These are phyloP conservation scores for Sarcophaga peregrina DNA, from an alignment of 1,140 invertebrate genomes.

Conservation along the genomic window DNA sequence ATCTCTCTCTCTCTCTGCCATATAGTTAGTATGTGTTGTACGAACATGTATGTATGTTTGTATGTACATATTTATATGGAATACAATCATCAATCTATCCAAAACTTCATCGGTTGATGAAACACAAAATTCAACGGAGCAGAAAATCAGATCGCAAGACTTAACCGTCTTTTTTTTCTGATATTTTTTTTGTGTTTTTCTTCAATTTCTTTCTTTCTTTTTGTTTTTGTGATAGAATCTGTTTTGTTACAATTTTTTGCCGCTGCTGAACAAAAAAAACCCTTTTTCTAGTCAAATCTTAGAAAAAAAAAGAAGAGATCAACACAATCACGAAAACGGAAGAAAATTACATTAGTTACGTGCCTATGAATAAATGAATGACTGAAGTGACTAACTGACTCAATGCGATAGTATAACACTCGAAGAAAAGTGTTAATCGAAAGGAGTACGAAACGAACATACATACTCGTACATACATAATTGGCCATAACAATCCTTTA, in stretches of 20 bases:
- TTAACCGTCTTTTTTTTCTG: slow-evolving; percentile 20
- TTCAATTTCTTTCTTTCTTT: background rate
- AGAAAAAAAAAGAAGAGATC: background rate
- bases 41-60: too few relatives aligned
- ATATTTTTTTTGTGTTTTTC: too few relatives aligned
- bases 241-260: slow-evolving; percentile 31
- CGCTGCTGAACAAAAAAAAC: background rate
- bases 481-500: too few relatives aligned
- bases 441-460: background rate
- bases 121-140: slow-evolving; percentile 34
- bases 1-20: slow-evolving; percentile 24
- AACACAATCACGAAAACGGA: slow-evolving; percentile 31
- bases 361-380: background rate
- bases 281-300: background rate
- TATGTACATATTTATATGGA: background rate
- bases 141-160: slow-evolving; percentile 39
- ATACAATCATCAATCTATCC: slow-evolving; percentile 32
- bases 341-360: slow-evolving; percentile 31
- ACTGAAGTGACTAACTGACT: background rate
- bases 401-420: background rate
- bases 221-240: slow-evolving; percentile 24
- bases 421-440: background rate
- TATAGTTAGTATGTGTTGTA: too few relatives aligned
- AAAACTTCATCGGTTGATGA: slow-evolving; percentile 39
- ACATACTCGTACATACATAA: too few relatives aligned